A percentile compares a stretch with the other conserved stretches of the same genome.
phyloP scores from a whole-genome alignment of 1,140 invertebrate species.

The Pissodes strobi region DNA sequence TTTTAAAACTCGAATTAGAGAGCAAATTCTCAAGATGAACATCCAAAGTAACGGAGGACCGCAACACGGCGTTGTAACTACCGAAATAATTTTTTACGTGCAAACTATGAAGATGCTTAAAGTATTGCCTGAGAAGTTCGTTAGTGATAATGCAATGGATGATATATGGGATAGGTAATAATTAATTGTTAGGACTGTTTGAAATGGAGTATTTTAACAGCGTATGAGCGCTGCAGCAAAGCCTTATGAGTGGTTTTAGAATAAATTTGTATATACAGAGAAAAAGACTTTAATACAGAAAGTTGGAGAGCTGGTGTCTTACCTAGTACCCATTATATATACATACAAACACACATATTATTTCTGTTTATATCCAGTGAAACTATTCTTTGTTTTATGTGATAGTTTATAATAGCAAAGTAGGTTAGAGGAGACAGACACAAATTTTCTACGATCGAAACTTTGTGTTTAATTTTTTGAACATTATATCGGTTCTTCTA shows the following conservation, averaged over 20 bases:
- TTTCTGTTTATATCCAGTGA: too few relatives aligned
- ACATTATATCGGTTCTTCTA: too few relatives aligned
- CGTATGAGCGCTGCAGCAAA: neutral
- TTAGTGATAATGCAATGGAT: constrained; percentile 75
- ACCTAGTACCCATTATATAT: too few relatives aligned
- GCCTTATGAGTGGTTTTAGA: neutral
- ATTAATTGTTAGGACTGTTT: neutral
- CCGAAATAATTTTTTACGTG: constrained; percentile 94
- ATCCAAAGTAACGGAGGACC: constrained; percentile 94
- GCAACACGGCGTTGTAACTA: constrained; percentile 93
- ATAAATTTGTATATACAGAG: neutral
- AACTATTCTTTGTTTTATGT: too few relatives aligned
- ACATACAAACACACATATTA: too few relatives aligned
- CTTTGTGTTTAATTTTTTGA: too few relatives aligned
- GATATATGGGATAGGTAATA: constrained; percentile 76
- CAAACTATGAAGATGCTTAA: constrained; percentile 87
- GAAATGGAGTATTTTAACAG: neutral
- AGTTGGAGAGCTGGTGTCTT: too few relatives aligned
- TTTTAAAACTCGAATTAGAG: constrained; percentile 84
- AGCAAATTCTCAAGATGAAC: constrained; percentile 83
- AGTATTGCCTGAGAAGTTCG: constrained; percentile 73
- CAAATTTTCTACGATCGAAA: too few relatives aligned
- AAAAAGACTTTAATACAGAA: too few relatives aligned
- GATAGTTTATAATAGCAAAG: too few relatives aligned
- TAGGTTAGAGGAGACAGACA: too few relatives aligned